These are phyloP conservation scores for Chironomus tepperi DNA, from an alignment of 1,140 invertebrate species.

Conservation along the genomic window DNA sequence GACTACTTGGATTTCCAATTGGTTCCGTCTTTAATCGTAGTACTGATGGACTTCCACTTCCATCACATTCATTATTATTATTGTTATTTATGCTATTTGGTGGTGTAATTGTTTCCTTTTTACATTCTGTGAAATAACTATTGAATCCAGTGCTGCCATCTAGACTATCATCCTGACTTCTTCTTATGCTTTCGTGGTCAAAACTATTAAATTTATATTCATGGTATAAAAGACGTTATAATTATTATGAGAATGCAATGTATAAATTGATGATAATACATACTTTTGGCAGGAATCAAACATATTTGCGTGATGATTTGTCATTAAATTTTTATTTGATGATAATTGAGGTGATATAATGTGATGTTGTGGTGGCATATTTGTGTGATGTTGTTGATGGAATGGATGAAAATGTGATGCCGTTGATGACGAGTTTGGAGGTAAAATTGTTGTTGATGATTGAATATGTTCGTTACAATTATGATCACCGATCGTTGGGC, in stretches of 20 bases:
- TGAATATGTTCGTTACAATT: constrained; percentile 26
- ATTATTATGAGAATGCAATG: not conserved
- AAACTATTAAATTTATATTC: not conserved
- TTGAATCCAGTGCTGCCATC: not conserved
- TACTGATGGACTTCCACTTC: not conserved
- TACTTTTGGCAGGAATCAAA: constrained; percentile 22
- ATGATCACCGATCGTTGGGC: constrained; percentile 39
- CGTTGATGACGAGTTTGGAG: not conserved
- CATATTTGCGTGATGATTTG: constrained; percentile 17
- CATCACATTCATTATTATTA: not conserved
- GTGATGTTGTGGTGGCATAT: not conserved
- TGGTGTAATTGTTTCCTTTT: constrained; percentile 10
- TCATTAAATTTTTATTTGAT: constrained; percentile 19
- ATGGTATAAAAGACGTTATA: not conserved
- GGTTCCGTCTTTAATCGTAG: constrained; percentile 41
- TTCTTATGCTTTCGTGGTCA: not conserved
- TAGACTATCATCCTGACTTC: not conserved
- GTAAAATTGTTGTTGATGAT: not conserved
- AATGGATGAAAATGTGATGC: not conserved
- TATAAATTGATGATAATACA: not conserved
- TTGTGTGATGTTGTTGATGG: not conserved
- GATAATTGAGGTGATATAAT: not conserved
- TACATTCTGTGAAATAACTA: not conserved
- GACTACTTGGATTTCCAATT: constrained; percentile 38
- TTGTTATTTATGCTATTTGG: not conserved